phyloP scores from a whole-genome alignment of 2,113 vertebrate species.

The Mormyrus lacerda region DNA sequence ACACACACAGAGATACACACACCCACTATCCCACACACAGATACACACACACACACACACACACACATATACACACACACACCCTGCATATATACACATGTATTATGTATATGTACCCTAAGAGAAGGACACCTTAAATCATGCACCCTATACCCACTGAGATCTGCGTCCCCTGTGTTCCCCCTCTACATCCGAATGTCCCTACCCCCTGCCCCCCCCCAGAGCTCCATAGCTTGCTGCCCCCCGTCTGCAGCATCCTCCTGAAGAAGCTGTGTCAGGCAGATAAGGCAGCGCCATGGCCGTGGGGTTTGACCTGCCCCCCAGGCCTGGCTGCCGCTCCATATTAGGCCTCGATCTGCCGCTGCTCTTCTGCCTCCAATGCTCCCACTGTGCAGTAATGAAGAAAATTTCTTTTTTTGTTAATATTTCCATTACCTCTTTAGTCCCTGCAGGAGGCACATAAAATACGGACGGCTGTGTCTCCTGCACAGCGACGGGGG shows the following conservation, averaged over 20 bases:
- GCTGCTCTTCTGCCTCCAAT: neutral
- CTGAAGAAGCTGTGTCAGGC: constrained; percentile 51
- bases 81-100: neutral
- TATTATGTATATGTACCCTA: neutral
- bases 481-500: neutral
- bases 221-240: constrained; percentile 22
- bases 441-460: constrained; percentile 7
- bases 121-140: neutral
- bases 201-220: neutral
- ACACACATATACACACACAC: neutral
- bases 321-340: constrained; percentile 41
- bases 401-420: constrained; percentile 5
- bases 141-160: neutral
- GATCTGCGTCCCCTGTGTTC: neutral
- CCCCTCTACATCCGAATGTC: neutral
- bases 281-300: constrained; percentile 56
- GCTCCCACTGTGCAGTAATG: neutral
- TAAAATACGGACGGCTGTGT: constrained; percentile 14
- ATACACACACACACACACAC: neutral
- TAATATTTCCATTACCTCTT: neutral
- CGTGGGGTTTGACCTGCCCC: constrained; percentile 40
- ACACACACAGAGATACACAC: neutral
- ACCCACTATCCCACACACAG: neutral
- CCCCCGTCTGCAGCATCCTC: constrained; percentile 39
- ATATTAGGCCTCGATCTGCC: constrained; percentile 45